Conservation (phyloP, 2,113 vertebrate genomes). For the Guaruba guarouba region DNA sequence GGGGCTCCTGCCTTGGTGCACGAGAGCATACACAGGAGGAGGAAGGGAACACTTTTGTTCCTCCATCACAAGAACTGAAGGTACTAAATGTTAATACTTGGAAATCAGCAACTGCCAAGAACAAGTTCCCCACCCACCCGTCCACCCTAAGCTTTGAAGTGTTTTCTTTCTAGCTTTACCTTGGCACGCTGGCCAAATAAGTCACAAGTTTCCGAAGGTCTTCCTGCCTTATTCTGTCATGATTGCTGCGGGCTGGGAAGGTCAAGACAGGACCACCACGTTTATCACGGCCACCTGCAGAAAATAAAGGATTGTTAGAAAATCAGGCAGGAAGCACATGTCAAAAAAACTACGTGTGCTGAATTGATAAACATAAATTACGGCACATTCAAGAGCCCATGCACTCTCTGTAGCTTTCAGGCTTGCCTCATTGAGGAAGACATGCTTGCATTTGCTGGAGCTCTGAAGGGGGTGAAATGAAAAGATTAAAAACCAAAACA, state of each 20-base stretch:
- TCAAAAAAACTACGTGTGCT: slow-evolving; percentile 14
- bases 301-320: slow-evolving; percentile 61
- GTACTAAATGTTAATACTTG: slow-evolving; percentile 58
- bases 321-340: slow-evolving; percentile 49
- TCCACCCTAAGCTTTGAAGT: slow-evolving; percentile 43
- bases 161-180: slow-evolving; percentile 69
- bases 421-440: slow-evolving; percentile 15
- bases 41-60: slow-evolving; percentile 50
- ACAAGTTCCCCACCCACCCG: slow-evolving; percentile 35
- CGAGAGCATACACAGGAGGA: not conserved
- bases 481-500: no score
- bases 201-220: slow-evolving; percentile 96
- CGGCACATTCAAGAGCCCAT: not conserved
- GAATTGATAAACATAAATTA: slow-evolving; percentile 31
- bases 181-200: slow-evolving; percentile 96
- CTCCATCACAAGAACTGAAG: not conserved
- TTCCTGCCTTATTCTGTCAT: slow-evolving; percentile 98
- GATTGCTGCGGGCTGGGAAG: slow-evolving; percentile 96
- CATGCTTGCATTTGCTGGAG: not conserved
- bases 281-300: slow-evolving; percentile 93
- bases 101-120: slow-evolving; percentile 63
- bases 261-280: slow-evolving; percentile 96
- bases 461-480: not conserved
- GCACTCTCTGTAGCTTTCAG: not conserved
- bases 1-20: not conserved